A percentile compares a stretch with the other conserved stretches of the same genome.
Evolutionary conservation across 2,113 vertebrate genomes (phyloP).

Genomic region (Scophthalmus maximus): DNA sequence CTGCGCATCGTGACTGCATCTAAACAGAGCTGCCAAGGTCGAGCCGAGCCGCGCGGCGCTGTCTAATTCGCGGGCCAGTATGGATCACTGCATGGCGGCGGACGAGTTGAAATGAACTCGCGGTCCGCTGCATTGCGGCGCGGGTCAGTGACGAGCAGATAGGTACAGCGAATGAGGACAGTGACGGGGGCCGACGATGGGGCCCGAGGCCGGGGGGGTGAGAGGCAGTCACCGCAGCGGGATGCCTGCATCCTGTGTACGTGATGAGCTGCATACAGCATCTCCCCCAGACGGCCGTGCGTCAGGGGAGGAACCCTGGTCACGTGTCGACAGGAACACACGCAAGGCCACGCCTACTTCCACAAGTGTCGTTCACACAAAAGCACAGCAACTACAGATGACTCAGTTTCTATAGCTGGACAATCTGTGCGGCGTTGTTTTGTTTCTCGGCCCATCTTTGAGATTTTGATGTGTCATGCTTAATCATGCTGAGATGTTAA

Average conservation of each 20-base stretch:
- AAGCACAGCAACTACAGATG: no score
- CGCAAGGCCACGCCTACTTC: neutral
- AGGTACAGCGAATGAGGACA: neutral
- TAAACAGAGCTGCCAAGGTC: conserved; percentile 38
- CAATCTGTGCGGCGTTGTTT: no score
- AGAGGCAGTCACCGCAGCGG: neutral
- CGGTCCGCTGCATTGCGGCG: neutral
- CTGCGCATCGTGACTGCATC: neutral
- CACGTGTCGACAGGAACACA: conserved; percentile 36
- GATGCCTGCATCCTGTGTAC: conserved; percentile 64
- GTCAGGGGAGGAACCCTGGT: conserved; percentile 58
- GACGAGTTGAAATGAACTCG: neutral
- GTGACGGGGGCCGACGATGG: neutral
- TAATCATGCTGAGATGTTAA: neutral
- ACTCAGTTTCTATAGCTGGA: no score
- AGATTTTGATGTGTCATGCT: no score
- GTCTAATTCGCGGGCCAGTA: fast-evolving
- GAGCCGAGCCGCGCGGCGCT: neutral
- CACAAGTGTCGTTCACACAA: no score
- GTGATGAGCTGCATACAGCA: conserved; percentile 67
- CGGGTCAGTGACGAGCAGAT: neutral
- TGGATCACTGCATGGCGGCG: neutral
- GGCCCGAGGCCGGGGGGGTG: neutral
- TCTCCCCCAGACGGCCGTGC: conserved; percentile 13
- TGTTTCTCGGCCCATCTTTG: no score